Evolutionary conservation across 2,797 vertebrate species (phyloP), one percentile per base, ranked within the genome.

Genomic region (Eulemur coronatus): DNA sequence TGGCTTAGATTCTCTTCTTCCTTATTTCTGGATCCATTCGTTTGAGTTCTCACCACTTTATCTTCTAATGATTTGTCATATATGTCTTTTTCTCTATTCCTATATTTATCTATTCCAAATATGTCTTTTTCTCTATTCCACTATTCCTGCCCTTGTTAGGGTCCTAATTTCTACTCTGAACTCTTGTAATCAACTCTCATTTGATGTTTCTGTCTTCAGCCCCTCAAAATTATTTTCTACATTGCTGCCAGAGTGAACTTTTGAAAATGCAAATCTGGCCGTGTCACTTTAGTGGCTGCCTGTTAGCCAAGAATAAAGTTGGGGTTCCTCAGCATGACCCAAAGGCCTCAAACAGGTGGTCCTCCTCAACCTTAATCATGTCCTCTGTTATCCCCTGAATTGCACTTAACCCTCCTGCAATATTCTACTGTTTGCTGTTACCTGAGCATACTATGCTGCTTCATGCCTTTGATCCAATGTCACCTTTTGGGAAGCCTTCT

Each of bases 61-160:
- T 22, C 35, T 52, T 78, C 52, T 92, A 30, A 50, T 46, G 75
- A 81, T 35, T 84, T 57, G 78, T 59, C 41, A 89, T 57, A 38
- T 33, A 33, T 65, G 4, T 30, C 13, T 48, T 81, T 76, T 87
- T 33, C 43, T 73, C 48, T 50, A 8, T 46, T 46, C 43, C 43
- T 2, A 11, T 46, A 46, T 46, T 46, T 46, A 9, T 46, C 43
- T 46, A 46, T 46, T 46, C 43, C 41, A 89, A 63, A 38, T 33
- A 33, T 65, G 5, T n/a, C 10, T 48, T 81, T 76, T 87, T 33
- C 43, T 79, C 48, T 50, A 8, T 46, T 75, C 35, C 15, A 28
- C 11, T 33, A 59, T 22, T 75, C 7, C 46, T 75, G 4, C 13
- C 72, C 41, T 81, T 24, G 52, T 33, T 50, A 82, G 52, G 46